phyloP scores from a whole-genome alignment of 2,797 vertebrate genomes.

The Mus spretus region DNA sequence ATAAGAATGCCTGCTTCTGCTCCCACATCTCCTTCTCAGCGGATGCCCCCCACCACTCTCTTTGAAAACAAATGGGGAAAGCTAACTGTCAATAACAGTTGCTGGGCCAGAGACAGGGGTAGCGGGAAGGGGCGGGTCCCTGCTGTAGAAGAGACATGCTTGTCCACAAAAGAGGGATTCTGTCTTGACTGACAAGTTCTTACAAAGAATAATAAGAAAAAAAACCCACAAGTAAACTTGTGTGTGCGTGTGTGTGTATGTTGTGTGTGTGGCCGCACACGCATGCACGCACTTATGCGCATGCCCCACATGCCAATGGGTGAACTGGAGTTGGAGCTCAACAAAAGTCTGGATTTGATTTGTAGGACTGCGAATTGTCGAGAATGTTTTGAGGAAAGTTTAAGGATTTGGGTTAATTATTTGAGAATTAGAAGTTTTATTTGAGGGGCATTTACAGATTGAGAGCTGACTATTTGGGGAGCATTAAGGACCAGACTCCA shows the following conservation, averaged over 20 bases:
- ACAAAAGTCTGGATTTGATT: constrained; percentile 67
- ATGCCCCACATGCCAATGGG: accelerated
- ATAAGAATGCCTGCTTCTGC: constrained; percentile 52
- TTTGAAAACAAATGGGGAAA: constrained; percentile 78
- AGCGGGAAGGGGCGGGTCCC: not conserved
- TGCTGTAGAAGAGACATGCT: not conserved
- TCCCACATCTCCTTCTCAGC: constrained; percentile 56
- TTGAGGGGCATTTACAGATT: constrained; percentile 70
- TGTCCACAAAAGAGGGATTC: constrained; percentile 63
- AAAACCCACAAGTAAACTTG: constrained; percentile 44
- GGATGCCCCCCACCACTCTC: not conserved
- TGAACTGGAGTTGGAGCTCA: not conserved
- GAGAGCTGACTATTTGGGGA: constrained; percentile 57
- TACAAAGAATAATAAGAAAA: constrained; percentile 27
- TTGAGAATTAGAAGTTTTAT: constrained; percentile 79
- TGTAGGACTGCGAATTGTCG: constrained; percentile 46
- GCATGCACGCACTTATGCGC: accelerated
- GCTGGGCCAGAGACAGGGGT: not conserved
- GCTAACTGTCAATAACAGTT: constrained; percentile 55
- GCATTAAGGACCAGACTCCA: constrained; percentile 49
- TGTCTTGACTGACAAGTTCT: constrained; percentile 58
- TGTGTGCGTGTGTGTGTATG: not conserved
- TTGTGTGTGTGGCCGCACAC: too few relatives aligned
- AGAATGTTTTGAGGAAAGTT: constrained; percentile 72
- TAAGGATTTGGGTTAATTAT: constrained; percentile 75